Evolutionary conservation across 2,797 vertebrate genomes (phyloP), one percentile per base, ranked within the genome.

Genomic region (Sebastes hubbsi): DNA sequence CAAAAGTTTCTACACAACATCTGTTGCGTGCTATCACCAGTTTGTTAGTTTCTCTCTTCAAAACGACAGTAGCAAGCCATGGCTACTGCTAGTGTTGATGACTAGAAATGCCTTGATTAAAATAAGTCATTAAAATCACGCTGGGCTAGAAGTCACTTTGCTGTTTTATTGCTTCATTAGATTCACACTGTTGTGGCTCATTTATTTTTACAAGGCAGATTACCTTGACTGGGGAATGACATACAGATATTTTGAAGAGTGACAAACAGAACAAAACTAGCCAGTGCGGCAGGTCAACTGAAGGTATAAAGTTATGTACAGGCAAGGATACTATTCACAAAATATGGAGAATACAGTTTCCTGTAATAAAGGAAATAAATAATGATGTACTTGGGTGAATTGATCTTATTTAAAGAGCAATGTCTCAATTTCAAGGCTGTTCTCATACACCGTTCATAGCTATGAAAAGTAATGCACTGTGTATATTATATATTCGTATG

Each of bases 181-280:
- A 59, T 64, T 71, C 66, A 52, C 66, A 60, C 8, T 72, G 42
- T 78, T 72, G 55, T 59, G 46, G 67, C 66, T 82, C 67, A 83
- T 83, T 88, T 83, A 46, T 38, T 78, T 81, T 81, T 81, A 79
- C 42, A 56, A 80, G 65, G 38, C 73, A 80, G 58, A 56, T 71
- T 77, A 55, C 72, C 73, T 71, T 60, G 56, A 67, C 52, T 24
- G 12, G 72, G 52, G 22, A 70, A 42, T 78, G 68, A 55, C 42
- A 62, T 29, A 68, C 74, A 61, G 1, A 22, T 38, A 32, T n/a
- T 76, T 66, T 32, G 10, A 61, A 66, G 63, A 58, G 29, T 34
- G 34, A 38, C 64, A 36, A 10, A 13, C 13, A 30, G 68, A 1
- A 46, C 49, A 5, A 56, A 72, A 22, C 8, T 46, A 58, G 20